A percentile compares a stretch with the other conserved stretches of the same genome.
These are phyloP conservation scores for Gallinago paraguaiae DNA, from an alignment of 2,113 vertebrate genomes.

Conservation along the genomic window DNA sequence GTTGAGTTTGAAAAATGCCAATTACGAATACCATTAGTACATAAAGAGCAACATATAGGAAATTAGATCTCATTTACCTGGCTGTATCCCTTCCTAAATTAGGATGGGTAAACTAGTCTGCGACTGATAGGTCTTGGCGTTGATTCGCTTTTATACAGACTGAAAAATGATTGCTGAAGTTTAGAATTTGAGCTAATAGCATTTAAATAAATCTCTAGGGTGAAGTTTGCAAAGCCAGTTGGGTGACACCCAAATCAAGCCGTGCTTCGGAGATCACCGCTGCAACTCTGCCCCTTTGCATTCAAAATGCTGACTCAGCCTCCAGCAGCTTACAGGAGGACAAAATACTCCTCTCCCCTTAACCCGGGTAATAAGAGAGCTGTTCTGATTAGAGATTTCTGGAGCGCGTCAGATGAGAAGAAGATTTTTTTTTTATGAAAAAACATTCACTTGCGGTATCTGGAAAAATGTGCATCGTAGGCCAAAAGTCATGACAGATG, in stretches of 20 bases:
- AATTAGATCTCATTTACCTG: neutral
- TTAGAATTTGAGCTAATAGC: neutral
- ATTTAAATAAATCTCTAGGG: neutral
- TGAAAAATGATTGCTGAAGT: neutral
- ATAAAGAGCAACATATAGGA: neutral
- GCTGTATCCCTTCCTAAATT: neutral
- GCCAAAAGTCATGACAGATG: constrained; percentile 25
- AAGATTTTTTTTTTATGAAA: constrained; percentile 22
- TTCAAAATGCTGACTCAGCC: neutral
- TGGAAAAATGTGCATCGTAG: constrained; percentile 1
- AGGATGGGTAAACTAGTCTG: neutral
- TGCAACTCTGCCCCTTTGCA: neutral
- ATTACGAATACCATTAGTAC: neutral
- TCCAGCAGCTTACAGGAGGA: neutral
- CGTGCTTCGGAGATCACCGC: neutral
- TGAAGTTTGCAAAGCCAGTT: neutral
- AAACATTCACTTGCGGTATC: constrained; percentile 36
- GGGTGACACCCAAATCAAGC: neutral
- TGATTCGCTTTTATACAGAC: neutral
- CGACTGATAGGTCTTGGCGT: accelerated
- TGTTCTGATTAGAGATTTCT: constrained; percentile 9
- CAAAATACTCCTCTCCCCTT: neutral
- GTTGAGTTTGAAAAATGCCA: neutral
- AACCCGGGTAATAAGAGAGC: neutral
- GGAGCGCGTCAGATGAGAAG: neutral